Evolutionary conservation across 2,113 vertebrate species (phyloP), one percentile per base, ranked within the genome.

Genomic region (Rhea americana): DNA sequence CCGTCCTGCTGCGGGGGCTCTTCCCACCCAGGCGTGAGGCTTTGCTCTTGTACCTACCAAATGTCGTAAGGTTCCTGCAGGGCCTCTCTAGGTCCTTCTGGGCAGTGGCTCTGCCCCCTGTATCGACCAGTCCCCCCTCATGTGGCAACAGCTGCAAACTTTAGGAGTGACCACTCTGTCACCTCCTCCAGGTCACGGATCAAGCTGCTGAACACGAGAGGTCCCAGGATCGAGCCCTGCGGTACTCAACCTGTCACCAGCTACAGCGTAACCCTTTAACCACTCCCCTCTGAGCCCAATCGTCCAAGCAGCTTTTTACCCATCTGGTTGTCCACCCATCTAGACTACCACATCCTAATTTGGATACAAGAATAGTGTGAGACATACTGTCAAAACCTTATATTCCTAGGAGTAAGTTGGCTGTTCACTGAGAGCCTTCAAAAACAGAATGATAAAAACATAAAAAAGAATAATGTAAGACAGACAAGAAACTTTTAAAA

Each of bases 101-200:
- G 43, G 56, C 2, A 13, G 62, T 63, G 70, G 48, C 53, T 17
- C 73, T 74, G 73, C 17, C 53, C 48, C 0, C 39, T 3, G 3
- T 55, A 39, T 10, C 1, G 0, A 41, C 35, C 3, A 3, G 48
- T 22, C 24, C n/a, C 61, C 11, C 20, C 30, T 9, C 4, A 0
- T 56, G 30, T 1, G 1, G 22, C 4, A 26, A 18, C 63, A 70
- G 16, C 61, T 16, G 70, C 28, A 45, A 63, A 35, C 12, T 0
- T 32, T 3, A 30, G 37, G 41, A 43, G 53, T 26, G 25, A 20
- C 13, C 15, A 47, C 45, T 73, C n/a, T 50, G 15, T 3, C 59
- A 58, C 16, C 22, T 74, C 41, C 77, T 14, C 47, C 7, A 22
- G 30, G 70, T 47, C 45, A 47, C 45, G 3, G 45, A 47, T 47